These are phyloP conservation scores for Onchidella celtica DNA, from an alignment of 2,888 invertebrate genomes.

Conservation along the genomic window DNA sequence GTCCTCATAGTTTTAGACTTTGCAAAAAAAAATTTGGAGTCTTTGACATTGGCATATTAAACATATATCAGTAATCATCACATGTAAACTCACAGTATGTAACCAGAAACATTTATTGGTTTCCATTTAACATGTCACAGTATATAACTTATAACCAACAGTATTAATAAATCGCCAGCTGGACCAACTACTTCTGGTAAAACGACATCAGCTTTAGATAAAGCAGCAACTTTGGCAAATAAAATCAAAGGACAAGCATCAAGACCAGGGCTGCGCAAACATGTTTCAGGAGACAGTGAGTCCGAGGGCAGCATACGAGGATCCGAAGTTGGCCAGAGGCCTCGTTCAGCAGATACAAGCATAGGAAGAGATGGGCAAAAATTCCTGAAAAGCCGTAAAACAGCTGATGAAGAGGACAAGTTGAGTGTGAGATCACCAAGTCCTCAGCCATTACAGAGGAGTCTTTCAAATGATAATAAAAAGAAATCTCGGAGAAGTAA, in stretches of 20 bases:
- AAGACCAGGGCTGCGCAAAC: slow-evolving; percentile 8
- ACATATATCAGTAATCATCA: no score
- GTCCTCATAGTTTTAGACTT: no score
- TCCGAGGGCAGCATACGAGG: slow-evolving; percentile 64
- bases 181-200: background rate
- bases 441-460: slow-evolving; percentile 3
- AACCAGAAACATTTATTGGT: no score
- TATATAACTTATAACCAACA: no score
- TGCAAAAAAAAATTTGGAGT: no score
- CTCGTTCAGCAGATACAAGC: slow-evolving; percentile 50
- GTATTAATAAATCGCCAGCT: no score
- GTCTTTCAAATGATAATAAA: slow-evolving; percentile 13
- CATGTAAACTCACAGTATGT: no score
- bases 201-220: slow-evolving; percentile 60
- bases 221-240: slow-evolving; percentile 62
- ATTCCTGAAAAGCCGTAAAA: slow-evolving; percentile 55
- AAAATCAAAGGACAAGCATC: slow-evolving; percentile 62
- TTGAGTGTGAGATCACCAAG: slow-evolving; percentile 15
- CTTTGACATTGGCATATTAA: no score
- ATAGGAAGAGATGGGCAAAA: slow-evolving; percentile 51
- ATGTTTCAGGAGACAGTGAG: slow-evolving; percentile 56
- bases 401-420: slow-evolving; percentile 25
- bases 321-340: slow-evolving; percentile 20
- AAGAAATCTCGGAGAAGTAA: no score
- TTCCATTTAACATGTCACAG: no score